These are phyloP conservation scores for Cololabis saira DNA, from an alignment of 2,113 vertebrate genomes.

Conservation along the genomic window DNA sequence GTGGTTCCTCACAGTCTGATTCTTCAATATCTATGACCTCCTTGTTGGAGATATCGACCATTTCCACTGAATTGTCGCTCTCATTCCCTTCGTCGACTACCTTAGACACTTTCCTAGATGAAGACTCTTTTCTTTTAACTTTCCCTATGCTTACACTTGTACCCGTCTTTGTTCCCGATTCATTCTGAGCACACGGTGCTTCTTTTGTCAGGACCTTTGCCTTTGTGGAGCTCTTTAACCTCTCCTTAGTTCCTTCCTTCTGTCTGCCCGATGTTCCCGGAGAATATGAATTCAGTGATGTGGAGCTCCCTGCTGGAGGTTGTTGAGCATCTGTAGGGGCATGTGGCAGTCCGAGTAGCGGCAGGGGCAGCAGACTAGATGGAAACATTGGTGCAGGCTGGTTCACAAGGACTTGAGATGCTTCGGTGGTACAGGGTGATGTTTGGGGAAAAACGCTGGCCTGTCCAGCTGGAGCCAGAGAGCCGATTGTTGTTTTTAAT, in stretches of 20 bases:
- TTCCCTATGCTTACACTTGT: not conserved
- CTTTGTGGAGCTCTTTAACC: conserved; percentile 1
- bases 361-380: not conserved
- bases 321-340: conserved; percentile 23
- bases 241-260: conserved; percentile 47
- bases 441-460: not conserved
- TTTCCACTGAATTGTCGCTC: conserved; percentile 82
- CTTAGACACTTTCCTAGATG: not conserved
- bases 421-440: not conserved
- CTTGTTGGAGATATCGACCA: conserved; percentile 80
- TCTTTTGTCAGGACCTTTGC: not conserved
- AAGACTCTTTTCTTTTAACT: not conserved
- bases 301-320: conserved; percentile 60
- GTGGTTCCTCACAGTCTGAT: conserved; percentile 19
- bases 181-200: not conserved
- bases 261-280: conserved; percentile 11
- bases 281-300: conserved; percentile 51
- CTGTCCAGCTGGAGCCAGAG: not conserved
- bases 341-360: not conserved
- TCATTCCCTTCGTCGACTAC: conserved; percentile 9
- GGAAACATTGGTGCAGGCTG: not conserved
- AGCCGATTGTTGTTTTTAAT: conserved; percentile 24
- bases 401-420: not conserved
- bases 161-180: not conserved
- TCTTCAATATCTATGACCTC: conserved; percentile 78